Conservation (phyloP, 2,113 vertebrate genomes). For the Emydocephalus ijimae region DNA sequence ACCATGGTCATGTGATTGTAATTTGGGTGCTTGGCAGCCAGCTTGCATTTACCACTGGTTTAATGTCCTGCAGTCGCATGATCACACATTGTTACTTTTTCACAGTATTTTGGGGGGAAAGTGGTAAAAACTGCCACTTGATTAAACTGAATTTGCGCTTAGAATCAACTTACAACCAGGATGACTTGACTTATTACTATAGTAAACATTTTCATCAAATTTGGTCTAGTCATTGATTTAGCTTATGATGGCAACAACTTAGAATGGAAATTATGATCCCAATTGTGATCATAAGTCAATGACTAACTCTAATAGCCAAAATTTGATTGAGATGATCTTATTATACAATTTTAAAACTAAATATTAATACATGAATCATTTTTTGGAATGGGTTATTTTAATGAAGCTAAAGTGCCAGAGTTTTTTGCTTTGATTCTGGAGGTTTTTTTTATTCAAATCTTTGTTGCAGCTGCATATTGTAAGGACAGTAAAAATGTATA, state of each 20-base stretch:
- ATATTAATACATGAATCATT: background rate
- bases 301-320: background rate
- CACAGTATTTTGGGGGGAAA: background rate
- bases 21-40: background rate
- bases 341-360: background rate
- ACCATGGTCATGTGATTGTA: background rate
- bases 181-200: background rate
- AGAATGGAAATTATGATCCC: background rate
- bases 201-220: background rate
- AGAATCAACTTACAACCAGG: background rate
- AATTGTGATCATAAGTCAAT: background rate
- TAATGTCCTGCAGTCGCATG: background rate
- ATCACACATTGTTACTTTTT: background rate
- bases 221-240: background rate
- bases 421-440: background rate
- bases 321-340: background rate
- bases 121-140: background rate
- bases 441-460: background rate
- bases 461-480: background rate
- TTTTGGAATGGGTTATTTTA: background rate
- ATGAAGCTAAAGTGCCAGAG: background rate
- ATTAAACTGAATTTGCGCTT: background rate
- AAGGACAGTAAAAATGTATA: background rate
- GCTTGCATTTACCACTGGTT: background rate
- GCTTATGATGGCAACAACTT: background rate